phyloP scores from a whole-genome alignment of 2,888 invertebrate genomes.

The Tetranychus piercei region DNA sequence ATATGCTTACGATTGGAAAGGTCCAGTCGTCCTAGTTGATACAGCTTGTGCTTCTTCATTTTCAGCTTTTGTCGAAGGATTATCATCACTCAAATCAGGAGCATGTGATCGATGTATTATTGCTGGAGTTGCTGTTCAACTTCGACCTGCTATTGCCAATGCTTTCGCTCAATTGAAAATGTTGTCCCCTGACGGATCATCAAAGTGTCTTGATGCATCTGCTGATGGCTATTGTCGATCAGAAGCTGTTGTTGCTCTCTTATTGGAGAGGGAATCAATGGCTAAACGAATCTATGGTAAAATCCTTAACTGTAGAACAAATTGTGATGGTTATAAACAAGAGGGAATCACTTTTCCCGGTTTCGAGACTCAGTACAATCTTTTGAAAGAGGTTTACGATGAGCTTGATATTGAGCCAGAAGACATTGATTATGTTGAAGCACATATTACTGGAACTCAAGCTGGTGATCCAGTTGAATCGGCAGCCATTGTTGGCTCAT shows the following conservation, averaged over 20 bases:
- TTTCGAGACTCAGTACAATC: conserved; percentile 8
- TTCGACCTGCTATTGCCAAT: conserved; percentile 4
- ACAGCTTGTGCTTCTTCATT: conserved; percentile 39
- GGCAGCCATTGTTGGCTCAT: conserved; percentile 32
- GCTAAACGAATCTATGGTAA: conserved; percentile 8
- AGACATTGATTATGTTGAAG: conserved; percentile 37
- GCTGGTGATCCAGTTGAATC: conserved; percentile 39
- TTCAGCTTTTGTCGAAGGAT: conserved; percentile 33
- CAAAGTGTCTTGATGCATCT: conserved; percentile 79
- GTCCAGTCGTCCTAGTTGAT: neutral
- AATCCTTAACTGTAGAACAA: neutral
- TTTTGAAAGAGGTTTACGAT: conserved; percentile 1
- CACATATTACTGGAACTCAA: conserved; percentile 41
- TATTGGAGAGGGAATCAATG: neutral
- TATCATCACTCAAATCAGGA: conserved; percentile 40
- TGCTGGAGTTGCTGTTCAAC: conserved; percentile 32
- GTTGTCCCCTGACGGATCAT: conserved; percentile 73
- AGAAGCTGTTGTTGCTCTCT: conserved; percentile 7
- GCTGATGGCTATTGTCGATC: conserved; percentile 31
- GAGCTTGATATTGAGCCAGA: conserved; percentile 33
- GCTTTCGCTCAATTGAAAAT: conserved; percentile 37
- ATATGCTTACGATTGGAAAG: neutral
- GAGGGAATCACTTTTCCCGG: conserved; percentile 10
- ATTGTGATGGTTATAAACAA: conserved; percentile 11
- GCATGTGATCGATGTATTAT: conserved; percentile 42